Base-by-base conservation (phyloP, 30 jellyfish, hydroid and myxozoan genomes). In the Rhopilema esculentum region DNA sequence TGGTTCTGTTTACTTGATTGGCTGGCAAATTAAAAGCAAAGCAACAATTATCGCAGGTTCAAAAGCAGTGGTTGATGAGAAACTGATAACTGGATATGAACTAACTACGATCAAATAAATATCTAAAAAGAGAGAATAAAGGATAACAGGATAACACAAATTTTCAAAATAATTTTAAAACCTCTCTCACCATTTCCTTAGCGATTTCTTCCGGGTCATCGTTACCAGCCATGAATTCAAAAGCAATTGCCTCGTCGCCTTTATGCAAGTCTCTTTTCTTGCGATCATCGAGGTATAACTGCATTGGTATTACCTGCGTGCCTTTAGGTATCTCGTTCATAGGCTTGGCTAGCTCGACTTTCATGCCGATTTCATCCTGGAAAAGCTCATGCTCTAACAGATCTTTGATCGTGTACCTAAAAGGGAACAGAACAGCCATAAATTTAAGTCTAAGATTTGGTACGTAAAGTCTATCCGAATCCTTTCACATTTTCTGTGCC, bases 171-270 rank as follows among this genome's bases (percentile, higher is more conserved):
- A n/a, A n/a, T n/a, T n/a, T n/a, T n/a, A n/a, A n/a, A n/a, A n/a
- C n/a, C n/a, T n/a, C 12, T 40, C 92, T 62, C 79, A 96, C 99
- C 99, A 96, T 96, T 91, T 96, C 99, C 51, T 77, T 88, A 49
- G 97, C 99, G 49, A 96, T 87, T 48, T 83, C 88, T 50, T 91
- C 97, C 0, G 99, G 99, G n/a, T 86, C 97, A 83, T 96, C 99
- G 57, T 96, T 97, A 1, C 95, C 97, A 21, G 90, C 93, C 40
- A 86, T 69, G 57, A 85, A 96, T 53, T 96, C 99, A 72, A 96
- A 96, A 25, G 93, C 95, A 66, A 96, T 96, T 0, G 98, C 99
- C 73, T 96, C 99, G 84, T 96, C 99, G 30, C 97, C 97, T 53
- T 97, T 96, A 79, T 96, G 99, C 66, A 92, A 79, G 77, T 90